Evolutionary conservation across 2,113 vertebrate species (phyloP).

Genomic region (Scortum barcoo): DNA sequence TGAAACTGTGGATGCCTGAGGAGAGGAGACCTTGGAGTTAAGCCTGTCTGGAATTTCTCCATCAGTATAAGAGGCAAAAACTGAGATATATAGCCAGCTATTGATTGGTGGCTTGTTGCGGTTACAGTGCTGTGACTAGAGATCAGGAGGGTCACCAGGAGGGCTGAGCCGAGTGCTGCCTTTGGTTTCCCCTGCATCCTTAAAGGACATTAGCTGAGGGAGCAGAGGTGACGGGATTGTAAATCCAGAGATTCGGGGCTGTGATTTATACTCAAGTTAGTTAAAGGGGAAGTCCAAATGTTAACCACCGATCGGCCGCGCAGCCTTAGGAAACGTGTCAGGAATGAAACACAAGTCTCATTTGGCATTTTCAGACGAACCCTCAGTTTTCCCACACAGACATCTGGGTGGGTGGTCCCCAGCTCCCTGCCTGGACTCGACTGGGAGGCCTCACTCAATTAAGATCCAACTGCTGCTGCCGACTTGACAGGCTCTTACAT

Average conservation of each 20-base stretch:
- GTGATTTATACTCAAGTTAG: conserved; percentile 3
- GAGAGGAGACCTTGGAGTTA: conserved; percentile 53
- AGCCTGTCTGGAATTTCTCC: conserved; percentile 61
- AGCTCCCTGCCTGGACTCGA: conserved; percentile 33
- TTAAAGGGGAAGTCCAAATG: neutral
- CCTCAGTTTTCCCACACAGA: conserved; percentile 18
- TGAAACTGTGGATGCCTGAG: conserved; percentile 54
- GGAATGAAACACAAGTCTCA: conserved; percentile 28
- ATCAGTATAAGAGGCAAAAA: conserved; percentile 43
- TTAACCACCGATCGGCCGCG: neutral
- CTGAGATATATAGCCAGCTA: conserved; percentile 35
- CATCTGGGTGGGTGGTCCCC: conserved; percentile 59
- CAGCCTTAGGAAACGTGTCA: conserved; percentile 24
- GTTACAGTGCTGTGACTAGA: conserved; percentile 35
- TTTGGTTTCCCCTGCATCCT: conserved; percentile 7
- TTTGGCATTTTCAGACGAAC: conserved; percentile 43
- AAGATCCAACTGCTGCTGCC: conserved; percentile 62
- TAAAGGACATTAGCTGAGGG: conserved; percentile 8
- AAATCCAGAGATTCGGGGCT: neutral
- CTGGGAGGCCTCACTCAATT: conserved; percentile 60
- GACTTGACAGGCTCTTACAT: conserved; percentile 53
- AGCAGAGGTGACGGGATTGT: conserved; percentile 6
- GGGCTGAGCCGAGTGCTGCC: neutral
- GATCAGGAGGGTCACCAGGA: conserved; percentile 15
- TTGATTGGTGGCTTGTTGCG: conserved; percentile 48